Percentiles rank a stretch among this genome's conserved stretches.
Conservation (phyloP, 2,888 invertebrate species). For the Acanthosepion pharaonis region DNA sequence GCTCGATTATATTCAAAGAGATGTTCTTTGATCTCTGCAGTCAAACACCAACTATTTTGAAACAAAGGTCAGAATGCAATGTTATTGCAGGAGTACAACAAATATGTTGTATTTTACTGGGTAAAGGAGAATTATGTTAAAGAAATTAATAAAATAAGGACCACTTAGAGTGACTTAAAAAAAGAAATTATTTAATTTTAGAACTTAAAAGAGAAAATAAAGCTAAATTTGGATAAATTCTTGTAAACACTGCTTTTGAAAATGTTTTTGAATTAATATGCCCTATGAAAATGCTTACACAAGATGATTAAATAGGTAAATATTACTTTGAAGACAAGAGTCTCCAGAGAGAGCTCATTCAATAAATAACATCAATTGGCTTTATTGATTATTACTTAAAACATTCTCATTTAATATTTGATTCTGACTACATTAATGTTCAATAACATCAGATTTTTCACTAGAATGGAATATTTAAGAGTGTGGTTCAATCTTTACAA, state of each 20-base stretch:
- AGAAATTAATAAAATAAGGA: not conserved
- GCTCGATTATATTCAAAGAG: not conserved
- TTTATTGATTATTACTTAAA: not conserved
- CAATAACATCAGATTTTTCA: not conserved
- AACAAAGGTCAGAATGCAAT: not conserved
- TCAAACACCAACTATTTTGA: not conserved
- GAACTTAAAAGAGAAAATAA: not conserved
- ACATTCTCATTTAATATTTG: not conserved
- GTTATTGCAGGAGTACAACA: not conserved
- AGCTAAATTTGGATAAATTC: not conserved
- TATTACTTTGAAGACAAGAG: not conserved
- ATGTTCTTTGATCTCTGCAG: conserved; percentile 20
- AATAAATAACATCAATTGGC: not conserved
- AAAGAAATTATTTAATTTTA: not conserved
- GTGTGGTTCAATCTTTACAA: not conserved
- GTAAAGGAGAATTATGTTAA: not conserved
- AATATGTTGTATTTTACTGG: not conserved
- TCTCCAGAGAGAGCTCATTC: not conserved
- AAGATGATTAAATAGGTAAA: not conserved
- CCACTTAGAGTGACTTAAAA: not conserved
- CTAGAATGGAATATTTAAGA: not conserved
- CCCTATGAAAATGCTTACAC: not conserved
- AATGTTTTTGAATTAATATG: not conserved
- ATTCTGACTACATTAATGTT: not conserved
- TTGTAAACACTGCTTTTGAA: not conserved